These are phyloP conservation scores for Scaptomyza polygonia DNA, from an alignment of 2,888 invertebrate genomes.

Conservation along the genomic window DNA sequence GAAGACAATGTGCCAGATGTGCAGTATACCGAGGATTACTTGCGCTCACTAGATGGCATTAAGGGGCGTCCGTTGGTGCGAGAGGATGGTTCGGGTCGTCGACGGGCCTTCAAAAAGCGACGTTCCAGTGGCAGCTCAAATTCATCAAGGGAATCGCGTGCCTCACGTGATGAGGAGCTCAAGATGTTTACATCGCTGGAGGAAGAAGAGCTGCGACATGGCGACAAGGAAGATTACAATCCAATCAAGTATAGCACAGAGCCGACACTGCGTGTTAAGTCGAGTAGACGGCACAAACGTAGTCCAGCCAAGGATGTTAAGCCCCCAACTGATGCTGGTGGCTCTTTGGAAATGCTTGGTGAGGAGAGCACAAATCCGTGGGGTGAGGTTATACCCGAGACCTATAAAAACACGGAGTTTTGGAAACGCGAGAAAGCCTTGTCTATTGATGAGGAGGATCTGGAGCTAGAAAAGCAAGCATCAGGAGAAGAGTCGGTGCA, in stretches of 20 bases:
- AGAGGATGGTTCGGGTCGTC: slow-evolving; percentile 87
- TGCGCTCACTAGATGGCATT: slow-evolving; percentile 88
- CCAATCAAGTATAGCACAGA: slow-evolving; percentile 83
- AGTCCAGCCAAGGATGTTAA: slow-evolving; percentile 81
- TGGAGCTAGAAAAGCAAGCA: slow-evolving; percentile 64
- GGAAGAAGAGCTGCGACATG: slow-evolving; percentile 86
- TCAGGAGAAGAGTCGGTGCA: slow-evolving; percentile 57
- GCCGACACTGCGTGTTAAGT: slow-evolving; percentile 78
- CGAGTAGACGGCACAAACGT: slow-evolving; percentile 81
- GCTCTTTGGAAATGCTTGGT: slow-evolving; percentile 80
- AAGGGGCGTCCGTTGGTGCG: slow-evolving; percentile 87
- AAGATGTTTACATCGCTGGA: slow-evolving; percentile 88
- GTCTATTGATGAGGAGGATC: slow-evolving; percentile 83
- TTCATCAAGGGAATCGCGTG: slow-evolving; percentile 87
- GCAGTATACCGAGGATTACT: slow-evolving; percentile 84
- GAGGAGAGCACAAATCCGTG: slow-evolving; percentile 82
- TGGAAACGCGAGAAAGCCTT: slow-evolving; percentile 83
- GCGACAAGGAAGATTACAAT: slow-evolving; percentile 78
- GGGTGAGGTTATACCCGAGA: slow-evolving; percentile 83
- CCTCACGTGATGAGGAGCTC: slow-evolving; percentile 88
- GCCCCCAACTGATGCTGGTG: slow-evolving; percentile 39
- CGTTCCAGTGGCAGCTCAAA: slow-evolving; percentile 86
- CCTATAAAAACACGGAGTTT: slow-evolving; percentile 82
- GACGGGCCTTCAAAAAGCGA: slow-evolving; percentile 87
- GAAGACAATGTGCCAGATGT: slow-evolving; percentile 77